Base-by-base conservation (phyloP, 2,888 invertebrate genomes). In the Aproaerema taeniolella region DNA sequence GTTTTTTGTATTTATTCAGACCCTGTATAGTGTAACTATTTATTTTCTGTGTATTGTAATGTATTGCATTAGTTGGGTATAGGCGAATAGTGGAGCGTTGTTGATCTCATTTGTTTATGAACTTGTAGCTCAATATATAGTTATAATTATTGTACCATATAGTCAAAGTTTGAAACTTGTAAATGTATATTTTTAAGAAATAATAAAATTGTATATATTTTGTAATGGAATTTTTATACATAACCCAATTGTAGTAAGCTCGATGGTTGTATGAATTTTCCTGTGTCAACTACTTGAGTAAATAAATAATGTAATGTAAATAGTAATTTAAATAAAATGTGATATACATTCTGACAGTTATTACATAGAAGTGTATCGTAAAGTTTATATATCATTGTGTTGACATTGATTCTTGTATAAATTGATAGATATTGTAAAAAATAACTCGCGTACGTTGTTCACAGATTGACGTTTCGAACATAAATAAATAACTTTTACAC, bases 401-500 rank as follows among this genome's bases (percentile, higher is more conserved):
- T 83, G 75, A 75, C 65, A 76, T 76, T 70, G 66, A 78, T 78
- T 79, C 78, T 70, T 83, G 76, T 80, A 78, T 78, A 73, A 77
- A 82, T 75, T 73, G 75, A 80, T 82, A 81, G n/a, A n/a, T n/a
- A 6, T 82, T 83, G 77, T 85, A 80, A 71, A 26, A 80, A 69
- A 79, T 71, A 78, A 77, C 65, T 74, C 70, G 73, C 74, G 71
- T 71, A 73, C 64, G 74, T 82, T 80, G 80, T 85, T 83, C 81
- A 73, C 67, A 79, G 67, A 81, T 79, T 78, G 71, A 78, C 69
- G 72, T 81, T 81, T 76, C 70, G 75, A 74, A 81, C 75, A 72
- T 74, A 70, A 83, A 80, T 81, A 82, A 82, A 82, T 79, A 80
- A 81, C 73, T 85, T 86, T 85, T 85, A 81, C 81, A 83, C 72